Evolutionary conservation across 2,797 vertebrate species (phyloP).

Genomic region (Gymnothorax reevesii): DNA sequence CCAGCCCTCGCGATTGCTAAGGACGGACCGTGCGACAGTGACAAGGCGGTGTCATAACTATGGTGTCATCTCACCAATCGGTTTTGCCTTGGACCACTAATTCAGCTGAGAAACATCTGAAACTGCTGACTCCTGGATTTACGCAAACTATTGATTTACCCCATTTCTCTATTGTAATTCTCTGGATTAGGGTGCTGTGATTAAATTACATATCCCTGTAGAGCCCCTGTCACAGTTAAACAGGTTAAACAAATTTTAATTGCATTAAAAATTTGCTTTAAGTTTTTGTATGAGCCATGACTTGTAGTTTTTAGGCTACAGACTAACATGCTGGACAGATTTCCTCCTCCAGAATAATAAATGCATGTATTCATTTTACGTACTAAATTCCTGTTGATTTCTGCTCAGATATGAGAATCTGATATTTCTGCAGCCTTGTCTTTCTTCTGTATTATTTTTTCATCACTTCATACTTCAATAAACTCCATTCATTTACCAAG

Average conservation of each 20-base stretch:
- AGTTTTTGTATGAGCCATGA: background rate
- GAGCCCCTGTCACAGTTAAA: background rate
- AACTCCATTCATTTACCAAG: too few species aligned
- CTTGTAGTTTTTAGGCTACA: too few species aligned
- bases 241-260: background rate
- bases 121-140: background rate
- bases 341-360: too few species aligned
- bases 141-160: background rate
- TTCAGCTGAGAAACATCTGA: background rate
- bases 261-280: background rate
- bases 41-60: background rate
- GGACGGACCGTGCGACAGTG: constrained; percentile 60
- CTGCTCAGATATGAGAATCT: background rate
- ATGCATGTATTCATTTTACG: background rate
- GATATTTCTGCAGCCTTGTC: background rate
- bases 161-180: background rate
- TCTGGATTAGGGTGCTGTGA: background rate
- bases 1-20: constrained; percentile 33
- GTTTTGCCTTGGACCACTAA: background rate
- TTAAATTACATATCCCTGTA: background rate
- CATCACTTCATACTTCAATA: too few species aligned
- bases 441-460: too few species aligned
- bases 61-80: background rate
- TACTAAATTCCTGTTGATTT: background rate
- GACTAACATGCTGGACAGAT: too few species aligned